These are phyloP conservation scores for Diploptera punctata DNA, from an alignment of 2,888 invertebrate genomes.

Conservation along the genomic window DNA sequence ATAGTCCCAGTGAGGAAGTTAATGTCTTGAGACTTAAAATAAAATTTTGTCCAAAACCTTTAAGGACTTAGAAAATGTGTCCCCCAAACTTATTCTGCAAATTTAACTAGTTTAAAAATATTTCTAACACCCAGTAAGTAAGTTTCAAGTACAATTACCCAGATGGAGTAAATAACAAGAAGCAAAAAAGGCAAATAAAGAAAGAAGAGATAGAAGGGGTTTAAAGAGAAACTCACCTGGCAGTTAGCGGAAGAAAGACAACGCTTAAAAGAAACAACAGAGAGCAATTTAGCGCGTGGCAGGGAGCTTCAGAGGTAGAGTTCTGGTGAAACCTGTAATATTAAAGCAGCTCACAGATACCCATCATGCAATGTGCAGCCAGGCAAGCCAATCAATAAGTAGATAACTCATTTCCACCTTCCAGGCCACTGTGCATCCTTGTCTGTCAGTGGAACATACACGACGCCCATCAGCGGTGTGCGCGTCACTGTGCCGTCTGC, in stretches of 20 bases:
- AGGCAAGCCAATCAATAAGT: background rate
- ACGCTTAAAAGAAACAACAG: slow-evolving; percentile 9
- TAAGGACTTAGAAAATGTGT: too few species aligned
- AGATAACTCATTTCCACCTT: slow-evolving; percentile 34
- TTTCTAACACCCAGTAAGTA: too few species aligned
- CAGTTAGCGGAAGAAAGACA: slow-evolving; percentile 5
- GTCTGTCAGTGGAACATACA: slow-evolving; percentile 96
- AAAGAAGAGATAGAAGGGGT: background rate
- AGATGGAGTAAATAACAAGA: too few species aligned
- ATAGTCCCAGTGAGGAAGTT: too few species aligned
- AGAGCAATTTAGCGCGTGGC: slow-evolving; percentile 8
- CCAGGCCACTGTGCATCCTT: slow-evolving; percentile 71
- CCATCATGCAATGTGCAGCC: slow-evolving; percentile 8
- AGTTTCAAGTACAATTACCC: too few species aligned
- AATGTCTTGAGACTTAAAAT: too few species aligned
- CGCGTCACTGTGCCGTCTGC: slow-evolving; percentile 76
- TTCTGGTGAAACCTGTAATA: slow-evolving; percentile 2
- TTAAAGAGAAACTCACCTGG: background rate
- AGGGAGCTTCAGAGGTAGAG: slow-evolving; percentile 4
- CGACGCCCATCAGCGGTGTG: slow-evolving; percentile 90
- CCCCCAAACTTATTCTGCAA: too few species aligned
- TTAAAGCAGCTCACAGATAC: background rate
- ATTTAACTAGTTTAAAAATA: too few species aligned
- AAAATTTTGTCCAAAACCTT: too few species aligned
- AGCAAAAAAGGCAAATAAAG: too few species aligned